phyloP scores from a whole-genome alignment of 2,888 invertebrate genomes.

The Anoncus sp. region DNA sequence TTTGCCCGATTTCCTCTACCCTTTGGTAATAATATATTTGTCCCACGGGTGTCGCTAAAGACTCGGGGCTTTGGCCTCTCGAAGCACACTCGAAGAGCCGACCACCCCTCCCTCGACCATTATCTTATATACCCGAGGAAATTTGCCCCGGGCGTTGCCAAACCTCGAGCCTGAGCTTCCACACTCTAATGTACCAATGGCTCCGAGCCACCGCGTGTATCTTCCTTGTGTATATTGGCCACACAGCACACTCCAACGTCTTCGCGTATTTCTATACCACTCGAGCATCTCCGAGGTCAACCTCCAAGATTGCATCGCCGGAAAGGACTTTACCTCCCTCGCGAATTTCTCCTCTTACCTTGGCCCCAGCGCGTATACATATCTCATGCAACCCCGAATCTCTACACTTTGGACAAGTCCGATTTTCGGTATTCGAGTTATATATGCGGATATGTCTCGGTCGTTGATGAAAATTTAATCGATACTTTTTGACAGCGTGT shows the following conservation, averaged over 20 bases:
- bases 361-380: constrained; percentile 9
- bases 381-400: constrained; percentile 31
- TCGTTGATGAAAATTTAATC: no score
- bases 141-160: constrained; percentile 51
- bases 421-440: constrained; percentile 3
- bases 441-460: no score
- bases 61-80: constrained; percentile 69
- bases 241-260: constrained; percentile 9
- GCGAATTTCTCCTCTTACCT: constrained; percentile 22
- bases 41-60: constrained; percentile 79
- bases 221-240: constrained; percentile 14
- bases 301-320: constrained; percentile 59
- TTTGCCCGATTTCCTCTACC: constrained; percentile 72
- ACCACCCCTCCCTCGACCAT: constrained; percentile 73
- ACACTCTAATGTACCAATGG: constrained; percentile 19
- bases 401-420: constrained; percentile 3
- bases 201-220: constrained; percentile 29
- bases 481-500: constrained; percentile 3
- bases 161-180: constrained; percentile 32
- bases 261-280: constrained; percentile 10
- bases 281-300: constrained; percentile 47
- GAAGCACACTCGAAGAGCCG: constrained; percentile 63
- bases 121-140: constrained; percentile 73
- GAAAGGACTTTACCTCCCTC: constrained; percentile 49
- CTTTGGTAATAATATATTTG: constrained; percentile 81